Evolutionary conservation across 2,797 vertebrate genomes (phyloP).

Genomic region (Anolis apletophallus): DNA sequence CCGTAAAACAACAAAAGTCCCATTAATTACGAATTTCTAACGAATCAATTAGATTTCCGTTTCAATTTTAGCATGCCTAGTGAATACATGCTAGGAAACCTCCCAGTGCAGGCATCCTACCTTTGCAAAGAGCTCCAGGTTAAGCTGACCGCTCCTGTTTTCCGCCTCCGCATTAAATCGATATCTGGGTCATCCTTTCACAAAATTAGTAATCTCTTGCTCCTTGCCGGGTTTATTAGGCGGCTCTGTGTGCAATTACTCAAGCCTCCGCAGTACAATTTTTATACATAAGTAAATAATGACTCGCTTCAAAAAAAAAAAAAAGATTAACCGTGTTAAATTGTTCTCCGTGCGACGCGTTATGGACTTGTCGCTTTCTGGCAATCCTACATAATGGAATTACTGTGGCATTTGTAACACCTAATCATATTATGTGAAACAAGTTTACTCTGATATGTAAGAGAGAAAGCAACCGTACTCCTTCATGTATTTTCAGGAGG

Average conservation of each 20-base stretch:
- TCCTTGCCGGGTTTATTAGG: conserved; percentile 30
- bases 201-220: conserved; percentile 44
- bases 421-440: conserved; percentile 55
- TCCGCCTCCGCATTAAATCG: conserved; percentile 6
- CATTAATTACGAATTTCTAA: too few relatives aligned
- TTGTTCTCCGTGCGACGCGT: conserved; percentile 57
- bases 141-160: background rate
- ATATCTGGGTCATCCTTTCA: background rate
- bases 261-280: conserved; percentile 48
- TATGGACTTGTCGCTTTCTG: conserved; percentile 33
- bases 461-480: too few relatives aligned
- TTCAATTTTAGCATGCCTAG: too few relatives aligned
- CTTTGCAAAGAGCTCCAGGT: background rate
- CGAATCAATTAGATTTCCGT: too few relatives aligned
- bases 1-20: too few relatives aligned
- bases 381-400: conserved; percentile 60
- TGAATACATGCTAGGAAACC: background rate
- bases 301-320: conserved; percentile 51
- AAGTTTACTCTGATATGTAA: conserved; percentile 6
- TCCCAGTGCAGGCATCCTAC: background rate
- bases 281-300: conserved; percentile 48
- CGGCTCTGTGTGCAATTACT: conserved; percentile 45
- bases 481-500: background rate
- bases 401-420: conserved; percentile 50
- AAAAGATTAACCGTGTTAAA: conserved; percentile 50